phyloP scores from a whole-genome alignment of 1,140 invertebrate genomes.

The Hypsibius dujardini region DNA sequence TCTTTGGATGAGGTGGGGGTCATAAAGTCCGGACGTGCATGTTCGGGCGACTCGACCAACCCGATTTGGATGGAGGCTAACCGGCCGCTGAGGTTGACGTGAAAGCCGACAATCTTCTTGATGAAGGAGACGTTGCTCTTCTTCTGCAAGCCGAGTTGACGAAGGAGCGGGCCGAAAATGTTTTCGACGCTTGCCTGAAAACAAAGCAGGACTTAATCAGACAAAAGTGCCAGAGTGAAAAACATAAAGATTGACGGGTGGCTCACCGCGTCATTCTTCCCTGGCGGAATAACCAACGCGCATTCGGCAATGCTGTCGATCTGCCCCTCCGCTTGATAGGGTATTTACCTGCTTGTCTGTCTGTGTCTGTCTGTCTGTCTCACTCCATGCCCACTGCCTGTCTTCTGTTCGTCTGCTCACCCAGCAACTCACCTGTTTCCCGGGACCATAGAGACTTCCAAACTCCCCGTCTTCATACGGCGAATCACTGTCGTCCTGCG shows the following conservation, averaged over 20 bases:
- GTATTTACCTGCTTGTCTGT: too few species aligned
- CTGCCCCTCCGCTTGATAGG: too few species aligned
- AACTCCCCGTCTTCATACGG: constrained; percentile 4
- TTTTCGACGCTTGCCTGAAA: constrained; percentile 10
- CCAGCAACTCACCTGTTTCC: too few species aligned
- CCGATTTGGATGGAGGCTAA: background rate
- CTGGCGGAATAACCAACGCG: too few species aligned
- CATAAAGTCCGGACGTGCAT: background rate
- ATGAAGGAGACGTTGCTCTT: background rate
- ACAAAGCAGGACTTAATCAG: background rate
- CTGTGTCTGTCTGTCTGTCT: too few species aligned
- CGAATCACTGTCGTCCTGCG: background rate
- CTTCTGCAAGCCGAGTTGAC: background rate
- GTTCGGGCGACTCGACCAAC: background rate
- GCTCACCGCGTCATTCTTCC: too few species aligned
- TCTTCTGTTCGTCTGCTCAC: too few species aligned
- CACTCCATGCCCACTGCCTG: too few species aligned
- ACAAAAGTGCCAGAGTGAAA: too few species aligned
- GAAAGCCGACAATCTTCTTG: background rate
- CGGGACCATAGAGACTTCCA: background rate
- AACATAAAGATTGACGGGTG: too few species aligned
- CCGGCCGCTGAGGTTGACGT: constrained; percentile 4
- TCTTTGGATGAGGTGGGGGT: background rate
- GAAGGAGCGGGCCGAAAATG: background rate
- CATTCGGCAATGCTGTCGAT: too few species aligned